Conservation (phyloP, 2,113 vertebrate genomes). For the Seriola rivoliana region DNA sequence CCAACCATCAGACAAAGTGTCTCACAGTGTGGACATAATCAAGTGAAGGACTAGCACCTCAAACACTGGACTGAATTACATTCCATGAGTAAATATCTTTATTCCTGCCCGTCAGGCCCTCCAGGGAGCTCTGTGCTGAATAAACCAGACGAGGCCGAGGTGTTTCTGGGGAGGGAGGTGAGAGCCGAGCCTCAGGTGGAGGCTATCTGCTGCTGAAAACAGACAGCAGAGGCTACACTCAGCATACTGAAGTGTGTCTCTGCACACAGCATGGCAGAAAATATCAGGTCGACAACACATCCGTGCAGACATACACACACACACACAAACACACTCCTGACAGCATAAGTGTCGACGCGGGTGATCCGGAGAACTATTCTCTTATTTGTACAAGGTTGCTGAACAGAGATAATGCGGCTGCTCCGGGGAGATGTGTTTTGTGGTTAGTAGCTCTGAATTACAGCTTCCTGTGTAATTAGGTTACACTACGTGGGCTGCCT, state of each 20-base stretch:
- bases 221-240: neutral
- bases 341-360: neutral
- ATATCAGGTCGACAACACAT: neutral
- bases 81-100: neutral
- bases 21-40: neutral
- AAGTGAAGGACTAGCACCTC: neutral
- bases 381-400: slow-evolving; percentile 31
- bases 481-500: slow-evolving; percentile 41
- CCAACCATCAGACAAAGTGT: no score
- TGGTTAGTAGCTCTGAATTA: slow-evolving; percentile 43
- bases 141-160: slow-evolving; percentile 17
- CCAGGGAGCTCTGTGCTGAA: slow-evolving; percentile 10
- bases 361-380: neutral
- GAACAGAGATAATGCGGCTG: slow-evolving; percentile 42
- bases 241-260: slow-evolving; percentile 17
- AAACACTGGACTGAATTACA: neutral
- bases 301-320: neutral
- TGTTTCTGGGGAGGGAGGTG: neutral
- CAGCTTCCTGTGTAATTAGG: slow-evolving; percentile 51
- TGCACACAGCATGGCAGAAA: neutral
- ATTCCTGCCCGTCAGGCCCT: neutral
- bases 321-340: slow-evolving; percentile 26
- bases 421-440: slow-evolving; percentile 26
- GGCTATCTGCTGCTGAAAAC: slow-evolving; percentile 10
- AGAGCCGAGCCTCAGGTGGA: slow-evolving; percentile 39